Evolutionary conservation across 2,888 invertebrate species (phyloP).

Genomic region (Leptura quadrifasciata): DNA sequence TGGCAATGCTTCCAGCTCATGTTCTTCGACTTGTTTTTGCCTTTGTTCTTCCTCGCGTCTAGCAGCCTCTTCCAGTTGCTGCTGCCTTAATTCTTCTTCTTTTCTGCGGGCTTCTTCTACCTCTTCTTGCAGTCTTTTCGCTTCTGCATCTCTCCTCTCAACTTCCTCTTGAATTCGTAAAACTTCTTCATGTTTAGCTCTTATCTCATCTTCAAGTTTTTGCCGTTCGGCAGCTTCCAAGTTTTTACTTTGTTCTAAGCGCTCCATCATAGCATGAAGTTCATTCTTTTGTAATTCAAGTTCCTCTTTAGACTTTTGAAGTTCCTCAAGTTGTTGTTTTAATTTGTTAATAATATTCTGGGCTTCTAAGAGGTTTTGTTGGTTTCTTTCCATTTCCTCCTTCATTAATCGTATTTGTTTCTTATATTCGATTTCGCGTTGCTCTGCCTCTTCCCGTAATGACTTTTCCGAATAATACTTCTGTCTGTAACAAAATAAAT

Average conservation of each 20-base stretch:
- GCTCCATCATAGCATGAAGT: slow-evolving; percentile 90
- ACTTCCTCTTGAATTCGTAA: slow-evolving; percentile 66
- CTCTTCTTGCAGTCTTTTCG: slow-evolving; percentile 67
- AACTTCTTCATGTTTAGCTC: slow-evolving; percentile 82
- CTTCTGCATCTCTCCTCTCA: slow-evolving; percentile 66
- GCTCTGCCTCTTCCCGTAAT: slow-evolving; percentile 95
- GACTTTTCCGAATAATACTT: slow-evolving; percentile 93
- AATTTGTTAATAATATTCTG: slow-evolving; percentile 88
- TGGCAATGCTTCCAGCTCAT: slow-evolving; percentile 64
- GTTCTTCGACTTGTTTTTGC: slow-evolving; percentile 48
- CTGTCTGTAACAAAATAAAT: slow-evolving; percentile 77
- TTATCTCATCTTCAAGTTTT: slow-evolving; percentile 92
- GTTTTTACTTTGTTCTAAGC: slow-evolving; percentile 92
- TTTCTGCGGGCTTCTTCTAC: slow-evolving; percentile 66
- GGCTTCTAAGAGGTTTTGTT: slow-evolving; percentile 83
- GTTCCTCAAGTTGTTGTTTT: slow-evolving; percentile 91
- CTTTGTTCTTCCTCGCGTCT: slow-evolving; percentile 56
- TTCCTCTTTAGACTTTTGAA: slow-evolving; percentile 92
- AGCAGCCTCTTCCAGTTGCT: slow-evolving; percentile 61
- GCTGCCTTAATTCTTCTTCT: slow-evolving; percentile 63
- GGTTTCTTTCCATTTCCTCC: slow-evolving; percentile 93
- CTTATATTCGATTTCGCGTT: slow-evolving; percentile 95
- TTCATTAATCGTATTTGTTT: slow-evolving; percentile 91
- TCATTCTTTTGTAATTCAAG: slow-evolving; percentile 90
- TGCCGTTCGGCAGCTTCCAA: slow-evolving; percentile 89